Conservation (phyloP, 1,140 invertebrate genomes). For the Megathymus violae region DNA sequence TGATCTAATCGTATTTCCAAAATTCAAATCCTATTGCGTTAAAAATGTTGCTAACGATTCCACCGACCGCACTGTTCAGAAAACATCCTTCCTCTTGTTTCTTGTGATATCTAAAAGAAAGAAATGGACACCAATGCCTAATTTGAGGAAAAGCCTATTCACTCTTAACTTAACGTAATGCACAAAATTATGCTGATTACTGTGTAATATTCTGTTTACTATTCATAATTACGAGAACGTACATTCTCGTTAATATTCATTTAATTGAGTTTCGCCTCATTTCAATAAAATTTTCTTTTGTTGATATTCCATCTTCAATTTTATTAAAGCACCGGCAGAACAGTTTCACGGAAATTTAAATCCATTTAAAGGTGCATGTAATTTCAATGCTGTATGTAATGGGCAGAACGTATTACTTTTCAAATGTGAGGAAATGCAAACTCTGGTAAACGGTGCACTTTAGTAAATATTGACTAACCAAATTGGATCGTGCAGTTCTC, state of each 20-base stretch:
- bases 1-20: no score
- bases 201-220: no score
- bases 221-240: no score
- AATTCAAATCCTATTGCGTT: no score
- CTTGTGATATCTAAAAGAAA: no score
- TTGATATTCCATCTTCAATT: not conserved
- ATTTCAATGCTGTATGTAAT: constrained; percentile 1
- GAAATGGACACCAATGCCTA: no score
- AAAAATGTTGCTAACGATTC: no score
- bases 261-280: not conserved
- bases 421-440: constrained; percentile 20
- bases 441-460: constrained; percentile 9
- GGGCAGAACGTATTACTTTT: constrained; percentile 12
- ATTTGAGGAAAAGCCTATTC: no score
- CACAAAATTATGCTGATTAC: no score
- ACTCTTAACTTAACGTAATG: no score
- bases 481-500: constrained; percentile 5
- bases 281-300: not conserved
- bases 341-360: constrained; percentile 6
- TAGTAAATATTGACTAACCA: constrained; percentile 19
- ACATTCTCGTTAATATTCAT: not conserved
- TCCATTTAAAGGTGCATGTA: constrained; percentile 2
- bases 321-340: not conserved
- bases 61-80: no score
- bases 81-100: no score